Evolutionary conservation across 2,113 vertebrate genomes (phyloP).

Genomic region (Gavialis gangeticus): DNA sequence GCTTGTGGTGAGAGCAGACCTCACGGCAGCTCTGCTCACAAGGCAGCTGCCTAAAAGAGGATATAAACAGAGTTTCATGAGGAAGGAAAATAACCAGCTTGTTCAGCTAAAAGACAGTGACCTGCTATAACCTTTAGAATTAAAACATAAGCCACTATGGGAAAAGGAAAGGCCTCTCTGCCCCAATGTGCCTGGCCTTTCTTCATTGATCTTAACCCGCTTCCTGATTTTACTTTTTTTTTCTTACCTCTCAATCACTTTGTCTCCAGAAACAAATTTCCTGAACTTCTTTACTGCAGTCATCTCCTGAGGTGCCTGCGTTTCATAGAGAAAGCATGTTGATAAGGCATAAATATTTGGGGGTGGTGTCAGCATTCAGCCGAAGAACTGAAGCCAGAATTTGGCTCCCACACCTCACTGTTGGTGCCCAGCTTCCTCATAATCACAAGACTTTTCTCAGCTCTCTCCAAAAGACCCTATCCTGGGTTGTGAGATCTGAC

Average conservation of each 20-base stretch:
- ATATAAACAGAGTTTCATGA: conserved; percentile 68
- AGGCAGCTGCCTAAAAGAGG: conserved; percentile 56
- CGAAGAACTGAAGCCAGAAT: not conserved
- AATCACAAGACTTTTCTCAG: not conserved
- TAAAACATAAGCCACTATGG: conserved; percentile 18
- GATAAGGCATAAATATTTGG: not conserved
- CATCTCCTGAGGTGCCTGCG: not conserved
- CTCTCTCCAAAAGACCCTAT: conserved; percentile 26
- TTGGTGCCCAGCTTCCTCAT: not conserved
- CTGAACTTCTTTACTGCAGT: not conserved
- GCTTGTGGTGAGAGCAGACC: conserved; percentile 24
- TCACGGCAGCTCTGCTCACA: conserved; percentile 41
- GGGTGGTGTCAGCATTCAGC: not conserved
- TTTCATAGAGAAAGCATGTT: not conserved
- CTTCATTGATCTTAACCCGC: conserved; percentile 3
- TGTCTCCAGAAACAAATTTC: conserved; percentile 6
- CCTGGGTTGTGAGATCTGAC: not conserved
- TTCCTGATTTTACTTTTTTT: not conserved
- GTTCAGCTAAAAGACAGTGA: conserved; percentile 47
- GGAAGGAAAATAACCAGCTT: conserved; percentile 63
- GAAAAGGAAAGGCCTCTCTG: conserved; percentile 24
- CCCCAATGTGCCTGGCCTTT: conserved; percentile 3
- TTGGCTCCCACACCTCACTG: not conserved
- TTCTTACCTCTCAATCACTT: conserved; percentile 5
- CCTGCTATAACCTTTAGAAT: conserved; percentile 53